A percentile compares a stretch with the other conserved stretches of the same genome.
Evolutionary conservation across 2,113 vertebrate genomes (phyloP).

Genomic region (Nyctibius bracteatus): DNA sequence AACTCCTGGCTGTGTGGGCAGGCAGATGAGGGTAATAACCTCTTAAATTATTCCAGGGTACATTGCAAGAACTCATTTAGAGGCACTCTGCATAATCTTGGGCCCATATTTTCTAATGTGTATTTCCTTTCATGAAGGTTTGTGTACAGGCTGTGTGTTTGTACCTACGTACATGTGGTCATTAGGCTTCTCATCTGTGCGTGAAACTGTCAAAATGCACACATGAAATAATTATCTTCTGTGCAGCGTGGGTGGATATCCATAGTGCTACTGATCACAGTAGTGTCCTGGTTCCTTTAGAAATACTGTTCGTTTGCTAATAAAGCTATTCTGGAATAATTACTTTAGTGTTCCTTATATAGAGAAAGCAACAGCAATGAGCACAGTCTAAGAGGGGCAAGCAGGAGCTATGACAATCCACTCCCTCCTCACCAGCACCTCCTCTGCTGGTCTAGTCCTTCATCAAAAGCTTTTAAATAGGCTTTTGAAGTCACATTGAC

Average conservation of each 20-base stretch:
- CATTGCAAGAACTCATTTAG: background rate
- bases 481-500: background rate
- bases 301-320: background rate
- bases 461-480: background rate
- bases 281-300: background rate
- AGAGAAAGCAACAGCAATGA: background rate
- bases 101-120: background rate
- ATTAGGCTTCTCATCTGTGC: background rate
- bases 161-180: accelerated
- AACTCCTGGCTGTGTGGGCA: conserved; percentile 7
- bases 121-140: background rate
- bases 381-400: background rate
- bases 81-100: background rate
- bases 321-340: background rate
- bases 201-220: background rate
- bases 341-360: background rate
- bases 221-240: background rate
- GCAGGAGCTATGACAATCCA: background rate
- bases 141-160: background rate
- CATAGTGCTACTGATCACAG: background rate
- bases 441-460: background rate
- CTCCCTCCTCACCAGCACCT: background rate
- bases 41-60: background rate
- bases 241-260: background rate
- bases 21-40: conserved; percentile 22